Evolutionary conservation across 1,140 invertebrate species (phyloP).

Genomic region (Muscidifurax raptorellus): DNA sequence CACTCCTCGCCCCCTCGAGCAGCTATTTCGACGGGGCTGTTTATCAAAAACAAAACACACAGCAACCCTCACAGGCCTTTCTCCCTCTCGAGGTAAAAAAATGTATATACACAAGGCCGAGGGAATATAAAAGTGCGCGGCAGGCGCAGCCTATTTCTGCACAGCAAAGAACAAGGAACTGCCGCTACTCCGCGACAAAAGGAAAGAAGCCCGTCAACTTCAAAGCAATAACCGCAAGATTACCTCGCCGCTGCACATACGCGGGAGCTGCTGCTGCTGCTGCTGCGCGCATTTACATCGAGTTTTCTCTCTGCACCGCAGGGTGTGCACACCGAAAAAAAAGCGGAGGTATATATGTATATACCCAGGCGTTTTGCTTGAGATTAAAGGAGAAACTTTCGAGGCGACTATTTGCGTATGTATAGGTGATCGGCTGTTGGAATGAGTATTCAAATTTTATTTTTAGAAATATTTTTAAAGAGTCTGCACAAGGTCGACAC

Average conservation of each 20-base stretch:
- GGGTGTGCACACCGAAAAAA: not conserved
- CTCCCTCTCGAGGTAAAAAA: not conserved
- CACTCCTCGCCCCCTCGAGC: not conserved
- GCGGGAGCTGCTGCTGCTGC: not conserved
- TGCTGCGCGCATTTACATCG: slow-evolving; percentile 18
- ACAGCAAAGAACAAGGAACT: slow-evolving; percentile 30
- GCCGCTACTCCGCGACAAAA: slow-evolving; percentile 32
- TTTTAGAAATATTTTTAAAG: too few species aligned
- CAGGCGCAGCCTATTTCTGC: slow-evolving; percentile 15
- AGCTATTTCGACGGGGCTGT: slow-evolving; percentile 36
- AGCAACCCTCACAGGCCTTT: not conserved
- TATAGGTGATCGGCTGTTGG: not conserved
- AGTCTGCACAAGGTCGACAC: too few species aligned
- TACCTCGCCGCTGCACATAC: slow-evolving; percentile 9
- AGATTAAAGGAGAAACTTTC: slow-evolving; percentile 32
- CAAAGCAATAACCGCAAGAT: slow-evolving; percentile 50
- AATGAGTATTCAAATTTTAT: too few species aligned
- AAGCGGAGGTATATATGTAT: not conserved
- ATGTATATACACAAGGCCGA: not conserved
- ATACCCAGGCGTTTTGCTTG: not conserved
- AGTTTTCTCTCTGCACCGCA: not conserved
- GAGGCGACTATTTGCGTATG: not conserved
- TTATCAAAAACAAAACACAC: slow-evolving; percentile 45
- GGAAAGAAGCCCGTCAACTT: slow-evolving; percentile 44
- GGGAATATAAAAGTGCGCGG: slow-evolving; percentile 31